Evolutionary conservation across 2,113 vertebrate species (phyloP), one percentile per base, ranked within the genome.

Genomic region (Martes martes): DNA sequence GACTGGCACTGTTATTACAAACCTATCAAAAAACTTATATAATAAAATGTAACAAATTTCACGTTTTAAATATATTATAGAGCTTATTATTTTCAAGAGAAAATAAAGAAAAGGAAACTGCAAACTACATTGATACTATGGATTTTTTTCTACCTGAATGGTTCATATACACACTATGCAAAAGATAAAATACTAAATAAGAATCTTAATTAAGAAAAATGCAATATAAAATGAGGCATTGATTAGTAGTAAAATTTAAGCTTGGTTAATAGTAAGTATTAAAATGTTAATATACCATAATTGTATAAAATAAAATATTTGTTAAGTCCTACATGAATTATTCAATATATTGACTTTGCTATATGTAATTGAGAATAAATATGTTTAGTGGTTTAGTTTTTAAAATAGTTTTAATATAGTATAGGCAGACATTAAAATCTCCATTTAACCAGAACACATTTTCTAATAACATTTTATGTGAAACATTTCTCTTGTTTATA

Each of bases 291-390:
- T 45, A 33, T n/a, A n/a, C 45, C 28, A 31, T 93, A 79, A 93
- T 61, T 94, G 6, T 61, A 5, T 36, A 94, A 92, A 94, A 90
- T 89, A 79, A 92, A 92, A 71, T 78, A 71, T 79, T 83, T 84
- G 31, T 57, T 96, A 95, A 97, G 2, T 52, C 39, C 63, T 94
- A 11, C 4, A 79, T 84, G 85, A 59, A 97, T 96, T 98, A 97
- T 90, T 94, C 57, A 87, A 82, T 45, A 16, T 84, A 90, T 61
- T 78, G 59, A 94, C 93, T 97, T 97, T 94, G 4, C 7, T 45
- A 39, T 21, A 18, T 88, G 6, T 33, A 90, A 93, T 88, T 86
- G 33, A 73, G 33, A 95, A 87, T 88, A 88, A 89, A 89, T 96
- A 61, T 88, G 14, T 57, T 33, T 95, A 28, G 14, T 1, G 83